phyloP scores from a whole-genome alignment of 2,113 vertebrate species.

The Atrichornis clamosus region DNA sequence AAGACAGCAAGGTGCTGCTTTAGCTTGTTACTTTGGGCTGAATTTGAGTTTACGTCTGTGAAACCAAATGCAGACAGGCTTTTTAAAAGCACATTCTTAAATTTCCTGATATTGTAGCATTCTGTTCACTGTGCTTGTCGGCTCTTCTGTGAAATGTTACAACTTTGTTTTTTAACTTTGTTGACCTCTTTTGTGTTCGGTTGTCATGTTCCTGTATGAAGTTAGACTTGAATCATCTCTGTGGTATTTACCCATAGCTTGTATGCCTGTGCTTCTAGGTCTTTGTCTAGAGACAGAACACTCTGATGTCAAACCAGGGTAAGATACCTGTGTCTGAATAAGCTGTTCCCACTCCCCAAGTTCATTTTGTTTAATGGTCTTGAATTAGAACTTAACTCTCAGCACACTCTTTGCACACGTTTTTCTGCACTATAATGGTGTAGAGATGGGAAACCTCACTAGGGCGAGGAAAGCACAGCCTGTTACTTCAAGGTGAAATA shows the following conservation, averaged over 20 bases:
- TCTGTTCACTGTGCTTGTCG: constrained; percentile 10
- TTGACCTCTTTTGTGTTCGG: background rate
- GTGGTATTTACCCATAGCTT: background rate
- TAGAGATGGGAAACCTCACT: background rate
- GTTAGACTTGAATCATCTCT: background rate
- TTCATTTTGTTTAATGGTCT: background rate
- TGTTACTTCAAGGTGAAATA: background rate
- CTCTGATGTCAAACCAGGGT: background rate
- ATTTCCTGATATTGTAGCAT: constrained; percentile 33
- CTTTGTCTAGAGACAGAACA: constrained; percentile 33
- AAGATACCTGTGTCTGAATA: background rate
- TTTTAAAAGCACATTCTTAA: constrained; percentile 48
- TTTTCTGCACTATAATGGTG: background rate
- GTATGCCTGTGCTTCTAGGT: constrained; percentile 51
- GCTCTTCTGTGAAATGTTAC: background rate
- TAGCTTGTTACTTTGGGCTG: background rate
- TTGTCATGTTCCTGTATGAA: constrained; percentile 1
- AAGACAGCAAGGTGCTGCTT: constrained; percentile 28
- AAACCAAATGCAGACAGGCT: constrained; percentile 28
- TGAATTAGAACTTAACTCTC: background rate
- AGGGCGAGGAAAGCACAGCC: background rate
- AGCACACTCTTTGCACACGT: background rate
- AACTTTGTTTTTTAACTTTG: background rate
- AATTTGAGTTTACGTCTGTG: background rate
- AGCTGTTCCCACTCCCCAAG: background rate